Percentiles rank a stretch among this genome's conserved stretches.
Evolutionary conservation across 2,797 vertebrate species (phyloP).

Genomic region (Cercopithecus hamlyni): DNA sequence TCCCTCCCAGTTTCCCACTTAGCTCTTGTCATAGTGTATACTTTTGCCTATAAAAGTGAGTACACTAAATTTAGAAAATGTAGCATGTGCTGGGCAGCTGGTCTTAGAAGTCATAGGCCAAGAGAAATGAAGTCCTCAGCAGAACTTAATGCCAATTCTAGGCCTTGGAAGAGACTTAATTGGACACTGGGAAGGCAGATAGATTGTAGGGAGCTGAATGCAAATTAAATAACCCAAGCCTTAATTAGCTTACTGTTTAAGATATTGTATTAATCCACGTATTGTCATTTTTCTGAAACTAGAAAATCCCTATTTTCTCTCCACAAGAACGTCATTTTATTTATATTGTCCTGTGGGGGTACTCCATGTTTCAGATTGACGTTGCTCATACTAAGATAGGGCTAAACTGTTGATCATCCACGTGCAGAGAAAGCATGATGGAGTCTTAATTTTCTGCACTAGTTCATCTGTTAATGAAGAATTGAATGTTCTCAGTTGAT

Average conservation of each 20-base stretch:
- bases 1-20: neutral
- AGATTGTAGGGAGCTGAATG: neutral
- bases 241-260: neutral
- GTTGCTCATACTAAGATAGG: neutral
- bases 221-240: neutral
- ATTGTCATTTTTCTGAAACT: neutral
- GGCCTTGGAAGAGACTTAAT: neutral
- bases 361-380: neutral
- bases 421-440: neutral
- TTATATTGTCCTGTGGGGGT: neutral
- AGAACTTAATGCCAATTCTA: neutral
- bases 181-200: neutral
- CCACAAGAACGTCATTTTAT: neutral
- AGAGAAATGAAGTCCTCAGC: neutral
- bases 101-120: neutral
- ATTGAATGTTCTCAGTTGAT: neutral
- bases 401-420: neutral
- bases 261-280: neutral
- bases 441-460: slow-evolving; percentile 46
- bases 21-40: neutral
- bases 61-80: neutral
- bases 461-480: slow-evolving; percentile 49
- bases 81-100: neutral
- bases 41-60: neutral
- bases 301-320: neutral